Base-by-base conservation (phyloP, 2,888 invertebrate genomes). In the Mellilla xanthometata region DNA sequence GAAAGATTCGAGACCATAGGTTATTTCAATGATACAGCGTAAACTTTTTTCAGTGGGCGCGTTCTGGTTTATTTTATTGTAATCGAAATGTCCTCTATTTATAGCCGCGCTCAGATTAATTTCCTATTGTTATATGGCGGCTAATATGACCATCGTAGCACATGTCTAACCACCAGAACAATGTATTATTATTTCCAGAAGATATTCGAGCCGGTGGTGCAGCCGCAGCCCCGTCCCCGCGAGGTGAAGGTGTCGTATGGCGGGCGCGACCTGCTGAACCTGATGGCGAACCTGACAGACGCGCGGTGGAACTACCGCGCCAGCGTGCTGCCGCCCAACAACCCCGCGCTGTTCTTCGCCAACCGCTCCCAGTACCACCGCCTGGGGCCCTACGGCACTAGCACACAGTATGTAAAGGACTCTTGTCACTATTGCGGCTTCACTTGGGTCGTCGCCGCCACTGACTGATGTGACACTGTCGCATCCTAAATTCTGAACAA, bases 301-400 rank as follows among this genome's bases (percentile, higher is more conserved):
- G 73, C 83, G 12, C 79, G 81, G 51, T 93, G 92, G 93, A 89
- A 85, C 65, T 87, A 91, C 68, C 87, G 83, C 45, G 81, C 90
- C 35, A 90, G 92, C 6, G 73, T 75, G 60, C 81, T 93, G 77
- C 92, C 92, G 3, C 83, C 90, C 5, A 90, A 90, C 72, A 91
- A 91, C 65, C 87, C 90, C 7, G 77, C 84, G n/a, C 79, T 90
- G 63, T 92, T 91, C 85, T 91, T 92, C 67, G 90, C 91, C 58
- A 93, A 93, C 77, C 90, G 92, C 62, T 92, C 93, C 31, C 91
- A 92, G 73, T 91, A 91, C 62, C 91, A 91, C 72, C 90, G 92
- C 36, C 77, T 92, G 62, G 90, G 91, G 4, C 89, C 90, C 6
- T 86, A 88, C 48, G 91, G 90, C 59, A 85, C 90, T 50, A 85